These are phyloP conservation scores for Phaedon cochleariae DNA, from an alignment of 2,888 invertebrate genomes.

Conservation along the genomic window DNA sequence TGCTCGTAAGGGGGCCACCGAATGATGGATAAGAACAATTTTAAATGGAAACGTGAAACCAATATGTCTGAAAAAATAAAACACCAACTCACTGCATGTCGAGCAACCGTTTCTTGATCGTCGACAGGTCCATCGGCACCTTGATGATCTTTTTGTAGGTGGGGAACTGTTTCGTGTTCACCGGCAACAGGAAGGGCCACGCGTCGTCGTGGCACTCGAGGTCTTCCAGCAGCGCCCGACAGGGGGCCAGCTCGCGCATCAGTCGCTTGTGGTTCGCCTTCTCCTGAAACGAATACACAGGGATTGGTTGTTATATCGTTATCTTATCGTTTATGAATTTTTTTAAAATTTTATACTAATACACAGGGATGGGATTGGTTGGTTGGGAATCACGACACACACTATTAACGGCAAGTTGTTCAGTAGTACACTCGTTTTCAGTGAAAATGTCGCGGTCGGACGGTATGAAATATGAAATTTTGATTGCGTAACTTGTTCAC, in stretches of 20 bases:
- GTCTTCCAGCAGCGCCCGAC: slow-evolving; percentile 84
- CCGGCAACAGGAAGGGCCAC: slow-evolving; percentile 96
- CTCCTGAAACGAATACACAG: slow-evolving; percentile 38
- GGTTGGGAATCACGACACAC: too few relatives aligned
- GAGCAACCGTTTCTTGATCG: slow-evolving; percentile 88
- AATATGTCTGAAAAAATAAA: slow-evolving; percentile 4
- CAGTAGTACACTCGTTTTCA: too few relatives aligned
- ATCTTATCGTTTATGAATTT: too few relatives aligned
- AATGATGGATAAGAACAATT: too few relatives aligned
- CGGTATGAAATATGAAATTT: too few relatives aligned
- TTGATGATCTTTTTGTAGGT: slow-evolving; percentile 97
- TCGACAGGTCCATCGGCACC: slow-evolving; percentile 95
- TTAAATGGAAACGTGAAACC: background rate
- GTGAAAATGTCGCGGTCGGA: too few relatives aligned
- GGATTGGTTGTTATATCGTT: background rate
- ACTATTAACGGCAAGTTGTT: too few relatives aligned
- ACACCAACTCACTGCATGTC: slow-evolving; percentile 75
- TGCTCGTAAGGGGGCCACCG: too few relatives aligned
- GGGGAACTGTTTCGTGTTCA: slow-evolving; percentile 97
- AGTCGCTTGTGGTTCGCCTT: slow-evolving; percentile 69
- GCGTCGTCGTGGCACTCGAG: slow-evolving; percentile 94
- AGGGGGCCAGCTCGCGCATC: slow-evolving; percentile 79
- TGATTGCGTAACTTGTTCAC: too few relatives aligned
- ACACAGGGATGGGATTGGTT: too few relatives aligned
- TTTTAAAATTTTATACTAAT: too few relatives aligned